A percentile compares a stretch with the other conserved stretches of the same genome.
phyloP scores from a whole-genome alignment of 2,888 invertebrate genomes.

The Boloria euphrosyne region DNA sequence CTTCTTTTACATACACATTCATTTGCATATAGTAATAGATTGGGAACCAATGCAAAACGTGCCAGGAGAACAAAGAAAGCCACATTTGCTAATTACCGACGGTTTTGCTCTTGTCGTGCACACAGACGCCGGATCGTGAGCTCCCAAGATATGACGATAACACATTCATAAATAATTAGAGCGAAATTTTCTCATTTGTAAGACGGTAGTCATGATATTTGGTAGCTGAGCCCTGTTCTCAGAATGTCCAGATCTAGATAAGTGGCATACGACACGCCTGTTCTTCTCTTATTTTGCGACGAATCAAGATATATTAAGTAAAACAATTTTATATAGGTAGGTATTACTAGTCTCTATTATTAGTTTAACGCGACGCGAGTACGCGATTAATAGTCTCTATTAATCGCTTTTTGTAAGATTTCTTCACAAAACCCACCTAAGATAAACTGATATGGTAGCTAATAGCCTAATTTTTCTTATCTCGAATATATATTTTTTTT shows the following conservation, averaged over 20 bases:
- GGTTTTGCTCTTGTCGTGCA: conserved; percentile 81
- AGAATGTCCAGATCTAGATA: conserved; percentile 76
- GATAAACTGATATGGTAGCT: no score
- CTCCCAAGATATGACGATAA: conserved; percentile 80
- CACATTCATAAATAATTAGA: conserved; percentile 83
- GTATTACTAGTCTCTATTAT: no score
- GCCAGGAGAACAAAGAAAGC: conserved; percentile 82
- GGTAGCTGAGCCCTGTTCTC: conserved; percentile 76
- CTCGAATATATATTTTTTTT: no score
- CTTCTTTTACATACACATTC: conserved; percentile 60
- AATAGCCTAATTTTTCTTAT: no score
- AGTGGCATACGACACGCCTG: conserved; percentile 73
- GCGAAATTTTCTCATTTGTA: conserved; percentile 83
- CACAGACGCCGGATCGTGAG: conserved; percentile 80
- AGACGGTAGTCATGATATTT: conserved; percentile 82
- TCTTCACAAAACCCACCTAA: no score
- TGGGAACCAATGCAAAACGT: conserved; percentile 69
- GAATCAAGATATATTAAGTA: conserved; percentile 42
- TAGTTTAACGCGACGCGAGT: no score
- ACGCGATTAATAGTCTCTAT: no score
- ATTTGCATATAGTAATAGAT: conserved; percentile 70
- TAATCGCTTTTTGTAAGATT: no score
- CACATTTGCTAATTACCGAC: conserved; percentile 80
- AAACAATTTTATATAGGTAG: conserved; percentile 27
- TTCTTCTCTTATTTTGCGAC: conserved; percentile 65